Evolutionary conservation across 2,888 invertebrate species (phyloP), one percentile per base, ranked within the genome.

Genomic region (Cabera pusaria): DNA sequence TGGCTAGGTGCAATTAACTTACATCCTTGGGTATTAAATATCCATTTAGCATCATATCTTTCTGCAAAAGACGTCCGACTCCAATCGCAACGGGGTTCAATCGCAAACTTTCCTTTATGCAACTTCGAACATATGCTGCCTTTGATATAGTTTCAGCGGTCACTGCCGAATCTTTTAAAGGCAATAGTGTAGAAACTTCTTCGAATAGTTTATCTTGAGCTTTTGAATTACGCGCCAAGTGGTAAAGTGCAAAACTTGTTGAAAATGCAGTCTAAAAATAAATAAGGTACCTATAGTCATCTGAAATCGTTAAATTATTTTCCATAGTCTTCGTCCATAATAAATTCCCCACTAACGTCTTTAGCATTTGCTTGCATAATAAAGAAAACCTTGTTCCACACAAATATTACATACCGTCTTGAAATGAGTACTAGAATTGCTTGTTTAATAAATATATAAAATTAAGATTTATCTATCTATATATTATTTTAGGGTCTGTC

Each of bases 81-180:
- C 97, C 97, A 36, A 97, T 90, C 0, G 97, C 93, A 12, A 97
- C 93, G 0, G 97, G 97, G 76, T 95, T 93, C 26, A 97, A 67
- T 44, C 97, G 90, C 11, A 96, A 88, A 2, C 93, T 93, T 78
- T 98, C 98, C 70, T 97, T 98, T 1, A 98, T 79, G 52, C 94
- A 93, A 21, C 95, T 94, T 65, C 94, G 93, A 0, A 95, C 86
- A 64, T 95, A 97, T 0, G 84, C 75, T 6, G 96, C 93, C 33
- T 93, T 90, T 1, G 84, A 73, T 21, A 92, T 24, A 1, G 90
- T 76, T 18, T 93, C 92, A 1, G 90, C 66, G 0, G 93, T 92
- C 0, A 95, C 77, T 0, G 76, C 52, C 17, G 90, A 79, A 28
- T 89, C 66, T 17, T 80, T 65, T 18, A 74, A 58, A 0, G 92